A percentile compares a stretch with the other conserved stretches of the same genome.
phyloP scores from a whole-genome alignment of 2,888 invertebrate genomes.

The Epiblema foenella region DNA sequence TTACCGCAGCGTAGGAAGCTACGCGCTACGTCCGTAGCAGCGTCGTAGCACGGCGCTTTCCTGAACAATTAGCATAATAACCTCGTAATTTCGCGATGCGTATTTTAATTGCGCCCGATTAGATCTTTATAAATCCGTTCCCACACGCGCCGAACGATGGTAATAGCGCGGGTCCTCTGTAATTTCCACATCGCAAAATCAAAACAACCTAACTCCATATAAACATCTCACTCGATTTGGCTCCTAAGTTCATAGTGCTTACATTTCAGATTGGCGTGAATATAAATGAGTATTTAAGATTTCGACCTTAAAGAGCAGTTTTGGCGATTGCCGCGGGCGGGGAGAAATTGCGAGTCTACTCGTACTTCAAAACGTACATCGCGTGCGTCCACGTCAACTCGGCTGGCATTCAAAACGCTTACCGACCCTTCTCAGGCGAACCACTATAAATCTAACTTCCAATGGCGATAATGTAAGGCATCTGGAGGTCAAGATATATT shows the following conservation, averaged over 20 bases:
- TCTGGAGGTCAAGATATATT: neutral
- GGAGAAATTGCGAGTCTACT: constrained; percentile 68
- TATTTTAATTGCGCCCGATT: constrained; percentile 81
- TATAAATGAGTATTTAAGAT: neutral
- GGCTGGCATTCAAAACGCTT: neutral
- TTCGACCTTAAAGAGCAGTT: constrained; percentile 59
- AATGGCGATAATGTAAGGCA: neutral
- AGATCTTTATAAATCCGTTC: constrained; percentile 83
- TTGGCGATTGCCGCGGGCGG: constrained; percentile 74
- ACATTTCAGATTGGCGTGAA: neutral
- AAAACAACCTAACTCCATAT: neutral
- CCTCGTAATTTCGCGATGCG: constrained; percentile 72
- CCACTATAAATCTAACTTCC: neutral
- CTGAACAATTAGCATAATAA: constrained; percentile 72
- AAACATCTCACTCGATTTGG: neutral
- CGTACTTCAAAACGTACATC: constrained; percentile 54
- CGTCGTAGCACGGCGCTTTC: constrained; percentile 54
- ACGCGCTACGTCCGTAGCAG: constrained; percentile 46
- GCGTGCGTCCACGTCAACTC: constrained; percentile 67
- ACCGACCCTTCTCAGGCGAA: neutral
- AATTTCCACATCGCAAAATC: constrained; percentile 9
- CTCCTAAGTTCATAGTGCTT: neutral
- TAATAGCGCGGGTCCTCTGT: constrained; percentile 73
- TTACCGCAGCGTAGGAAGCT: constrained; percentile 9
- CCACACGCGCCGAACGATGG: constrained; percentile 71